A percentile compares a stretch with the other conserved stretches of the same genome.
These are phyloP conservation scores for Uria aalge DNA, from an alignment of 2,113 vertebrate genomes.

Conservation along the genomic window DNA sequence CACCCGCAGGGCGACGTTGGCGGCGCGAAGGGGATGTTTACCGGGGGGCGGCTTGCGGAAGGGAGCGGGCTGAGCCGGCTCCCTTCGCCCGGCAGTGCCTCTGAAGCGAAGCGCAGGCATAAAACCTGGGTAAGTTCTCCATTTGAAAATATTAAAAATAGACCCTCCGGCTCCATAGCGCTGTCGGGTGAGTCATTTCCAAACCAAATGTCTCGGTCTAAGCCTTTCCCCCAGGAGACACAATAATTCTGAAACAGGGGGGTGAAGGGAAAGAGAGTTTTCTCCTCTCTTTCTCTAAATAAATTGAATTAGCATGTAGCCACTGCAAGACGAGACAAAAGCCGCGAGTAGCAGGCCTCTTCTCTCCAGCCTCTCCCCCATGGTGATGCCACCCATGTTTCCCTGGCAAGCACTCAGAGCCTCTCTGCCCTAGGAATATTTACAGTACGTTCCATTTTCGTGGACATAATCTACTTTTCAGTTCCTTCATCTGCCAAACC, in stretches of 20 bases:
- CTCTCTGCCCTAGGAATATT: background rate
- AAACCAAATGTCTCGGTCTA: background rate
- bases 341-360: background rate
- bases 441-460: background rate
- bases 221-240: background rate
- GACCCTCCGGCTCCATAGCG: background rate
- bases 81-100: background rate
- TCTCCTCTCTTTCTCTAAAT: background rate
- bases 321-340: background rate
- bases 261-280: background rate
- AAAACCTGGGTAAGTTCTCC: background rate
- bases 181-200: slow-evolving; percentile 44
- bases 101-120: background rate
- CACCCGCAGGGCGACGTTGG: background rate
- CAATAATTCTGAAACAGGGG: background rate
- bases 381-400: background rate
- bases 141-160: slow-evolving; percentile 11
- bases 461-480: background rate
- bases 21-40: background rate
- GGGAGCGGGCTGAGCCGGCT: background rate
- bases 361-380: background rate
- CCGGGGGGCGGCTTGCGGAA: background rate
- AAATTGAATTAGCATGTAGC: background rate
- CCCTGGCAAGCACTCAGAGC: fast-evolving
- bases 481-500: background rate